Evolutionary conservation across 2,888 invertebrate species (phyloP), one percentile per base, ranked within the genome.

Genomic region (Seira ritae): DNA sequence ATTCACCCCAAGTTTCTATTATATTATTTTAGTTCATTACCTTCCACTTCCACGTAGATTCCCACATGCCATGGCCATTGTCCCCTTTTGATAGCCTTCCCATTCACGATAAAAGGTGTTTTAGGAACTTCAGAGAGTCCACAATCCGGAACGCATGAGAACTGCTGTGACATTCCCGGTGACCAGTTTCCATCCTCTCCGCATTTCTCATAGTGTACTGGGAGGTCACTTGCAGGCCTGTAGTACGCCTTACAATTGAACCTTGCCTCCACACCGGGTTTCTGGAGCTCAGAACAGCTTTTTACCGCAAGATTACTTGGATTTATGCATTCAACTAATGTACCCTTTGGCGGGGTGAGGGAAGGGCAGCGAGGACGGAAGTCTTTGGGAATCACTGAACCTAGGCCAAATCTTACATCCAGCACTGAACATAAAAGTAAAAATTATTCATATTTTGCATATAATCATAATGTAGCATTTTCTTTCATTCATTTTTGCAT

Each of bases 11-110:
- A 55, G 2, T 4, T 31, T 31, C 3, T 31, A 8, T 4, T 31
- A 4, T 31, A 2, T 31, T 31, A 31, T 31, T 31, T 31, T 31
- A 31, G 31, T 31, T 4, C 2, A 2, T 91, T 90, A 0, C 88
- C 90, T 15, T 90, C 89, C 15, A 69, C 42, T 12, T 79, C 70
- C 15, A 90, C 89, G 88, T 92, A 93, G 0, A 94, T 90, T 0
- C 92, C 92, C 0, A 91, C 91, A 86, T 93, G 93, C 93, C 93
- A 94, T 0, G 93, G 93, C 88, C 89, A 89, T 66, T 88, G 87
- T 24, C 89, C 89, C 8, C 87, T 50, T 73, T 86, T 84, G 0
- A 87, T 87, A 31, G 84, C 80, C 55, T 83, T 72, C 1, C 89
- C 89, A 67, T 87, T 87, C 0, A 86, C 80, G 69, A 89, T 89